These are phyloP conservation scores for Mustelus asterias DNA, from an alignment of 2,113 vertebrate genomes.

Conservation along the genomic window DNA sequence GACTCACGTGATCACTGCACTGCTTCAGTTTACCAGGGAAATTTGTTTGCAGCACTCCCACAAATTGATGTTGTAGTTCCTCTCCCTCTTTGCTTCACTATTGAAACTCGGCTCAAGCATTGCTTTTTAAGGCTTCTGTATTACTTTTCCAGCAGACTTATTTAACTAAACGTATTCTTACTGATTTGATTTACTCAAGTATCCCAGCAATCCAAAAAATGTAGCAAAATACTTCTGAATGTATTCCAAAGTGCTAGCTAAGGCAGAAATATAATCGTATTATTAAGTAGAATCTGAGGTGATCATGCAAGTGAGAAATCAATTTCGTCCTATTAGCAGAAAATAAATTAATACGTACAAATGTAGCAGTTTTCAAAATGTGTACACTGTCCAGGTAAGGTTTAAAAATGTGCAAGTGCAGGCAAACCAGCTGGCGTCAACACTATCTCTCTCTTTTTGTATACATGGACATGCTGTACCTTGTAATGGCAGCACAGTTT, in stretches of 20 bases:
- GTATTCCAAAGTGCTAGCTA: neutral
- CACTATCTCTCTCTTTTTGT: neutral
- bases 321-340: neutral
- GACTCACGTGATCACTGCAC: conserved; percentile 14
- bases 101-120: neutral
- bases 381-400: neutral
- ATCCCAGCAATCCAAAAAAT: neutral
- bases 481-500: neutral
- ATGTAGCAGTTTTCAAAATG: neutral
- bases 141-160: too few relatives aligned
- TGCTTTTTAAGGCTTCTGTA: neutral
- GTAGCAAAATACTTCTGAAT: neutral
- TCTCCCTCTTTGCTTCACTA: neutral
- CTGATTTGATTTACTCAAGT: neutral
- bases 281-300: neutral
- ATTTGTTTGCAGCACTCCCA: neutral
- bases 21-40: neutral
- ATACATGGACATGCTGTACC: neutral
- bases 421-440: neutral
- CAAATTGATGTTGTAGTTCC: too few relatives aligned
- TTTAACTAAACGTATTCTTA: neutral
- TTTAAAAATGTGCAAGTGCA: neutral
- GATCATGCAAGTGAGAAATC: neutral
- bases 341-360: neutral
- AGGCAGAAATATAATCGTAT: neutral